Conservation (phyloP, 1,140 invertebrate species). For the Panagrolaimus sp. region DNA sequence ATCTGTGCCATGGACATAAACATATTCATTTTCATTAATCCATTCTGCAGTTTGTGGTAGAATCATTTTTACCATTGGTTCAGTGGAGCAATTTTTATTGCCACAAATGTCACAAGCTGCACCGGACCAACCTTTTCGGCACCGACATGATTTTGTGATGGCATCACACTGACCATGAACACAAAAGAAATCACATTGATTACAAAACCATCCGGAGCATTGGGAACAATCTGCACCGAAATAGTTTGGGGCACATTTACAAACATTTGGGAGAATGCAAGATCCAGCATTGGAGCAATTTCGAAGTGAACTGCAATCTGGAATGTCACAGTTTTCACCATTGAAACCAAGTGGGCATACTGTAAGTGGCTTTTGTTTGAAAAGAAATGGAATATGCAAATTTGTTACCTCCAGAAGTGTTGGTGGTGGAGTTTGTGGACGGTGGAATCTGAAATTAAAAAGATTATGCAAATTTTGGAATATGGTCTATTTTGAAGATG, state of each 20-base stretch:
- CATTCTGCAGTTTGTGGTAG: slow-evolving; percentile 8
- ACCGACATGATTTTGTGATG: not conserved
- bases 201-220: slow-evolving; percentile 11
- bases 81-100: not conserved
- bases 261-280: not conserved
- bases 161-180: slow-evolving; percentile 10
- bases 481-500: too few species aligned
- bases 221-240: slow-evolving; percentile 11
- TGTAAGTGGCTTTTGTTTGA: not conserved
- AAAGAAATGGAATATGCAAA: not conserved
- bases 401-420: not conserved
- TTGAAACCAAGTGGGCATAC: not conserved
- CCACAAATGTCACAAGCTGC: not conserved
- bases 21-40: slow-evolving; percentile 8
- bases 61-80: not conserved
- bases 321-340: not conserved
- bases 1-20: not conserved
- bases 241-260: not conserved
- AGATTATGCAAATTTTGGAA: too few species aligned
- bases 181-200: slow-evolving; percentile 11
- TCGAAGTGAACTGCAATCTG: not conserved
- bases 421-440: too few species aligned
- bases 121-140: not conserved
- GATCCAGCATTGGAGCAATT: slow-evolving; percentile 9
- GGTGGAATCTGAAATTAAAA: too few species aligned